phyloP scores from a whole-genome alignment of 1,140 invertebrate genomes.

The Eurosta solidaginis region DNA sequence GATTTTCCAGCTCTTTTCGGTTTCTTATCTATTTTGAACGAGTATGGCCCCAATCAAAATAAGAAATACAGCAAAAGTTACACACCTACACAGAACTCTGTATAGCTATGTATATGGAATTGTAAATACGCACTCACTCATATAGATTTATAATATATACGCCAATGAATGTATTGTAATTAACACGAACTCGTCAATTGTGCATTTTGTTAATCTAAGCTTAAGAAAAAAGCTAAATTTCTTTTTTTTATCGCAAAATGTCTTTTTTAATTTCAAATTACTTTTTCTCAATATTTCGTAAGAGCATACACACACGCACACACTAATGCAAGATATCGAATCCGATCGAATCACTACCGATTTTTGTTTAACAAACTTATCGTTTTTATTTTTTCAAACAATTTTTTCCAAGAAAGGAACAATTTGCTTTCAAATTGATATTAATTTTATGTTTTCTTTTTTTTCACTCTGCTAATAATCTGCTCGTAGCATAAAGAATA shows the following conservation, averaged over 20 bases:
- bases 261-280: background rate
- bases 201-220: background rate
- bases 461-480: slow-evolving; percentile 9
- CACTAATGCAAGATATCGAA: background rate
- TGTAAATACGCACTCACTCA: background rate
- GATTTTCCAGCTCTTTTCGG: background rate
- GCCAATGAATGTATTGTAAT: background rate
- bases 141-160: too few species aligned
- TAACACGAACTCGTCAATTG: slow-evolving; percentile 7
- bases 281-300: background rate
- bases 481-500: background rate
- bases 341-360: background rate
- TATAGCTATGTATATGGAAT: too few species aligned
- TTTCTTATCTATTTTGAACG: background rate
- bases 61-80: background rate
- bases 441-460: too few species aligned
- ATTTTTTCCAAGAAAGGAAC: background rate
- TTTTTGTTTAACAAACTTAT: too few species aligned
- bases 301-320: background rate
- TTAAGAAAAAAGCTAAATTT: too few species aligned
- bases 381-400: too few species aligned
- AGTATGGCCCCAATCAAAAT: too few species aligned
- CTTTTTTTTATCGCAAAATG: background rate
- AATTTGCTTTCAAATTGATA: too few species aligned
- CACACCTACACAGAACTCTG: background rate